Percentiles rank a stretch among this genome's conserved stretches.
Evolutionary conservation across 2,888 invertebrate genomes (phyloP).

Genomic region (Hanleya hanleyi): DNA sequence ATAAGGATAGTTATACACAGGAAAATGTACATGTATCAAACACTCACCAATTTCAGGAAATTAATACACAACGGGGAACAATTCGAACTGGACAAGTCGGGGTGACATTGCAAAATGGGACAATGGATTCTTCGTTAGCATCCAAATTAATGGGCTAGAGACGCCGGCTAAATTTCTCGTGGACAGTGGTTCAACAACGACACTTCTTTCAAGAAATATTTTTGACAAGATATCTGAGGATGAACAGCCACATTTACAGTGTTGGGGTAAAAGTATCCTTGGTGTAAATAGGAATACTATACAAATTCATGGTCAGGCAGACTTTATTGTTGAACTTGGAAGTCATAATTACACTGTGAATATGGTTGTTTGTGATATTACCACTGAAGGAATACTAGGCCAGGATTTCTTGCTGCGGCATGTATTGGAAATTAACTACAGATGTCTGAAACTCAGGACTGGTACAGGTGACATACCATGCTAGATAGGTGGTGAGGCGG

Average conservation of each 20-base stretch:
- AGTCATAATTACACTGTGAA: not conserved
- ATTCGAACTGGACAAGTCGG: not conserved
- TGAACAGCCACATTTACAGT: not conserved
- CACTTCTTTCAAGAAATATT: not conserved
- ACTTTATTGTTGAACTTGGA: not conserved
- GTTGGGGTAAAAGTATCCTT: not conserved
- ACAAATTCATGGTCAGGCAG: not conserved
- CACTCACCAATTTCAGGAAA: too few species aligned
- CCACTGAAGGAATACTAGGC: not conserved
- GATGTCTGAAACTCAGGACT: not conserved
- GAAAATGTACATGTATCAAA: too few species aligned
- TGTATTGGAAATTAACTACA: not conserved
- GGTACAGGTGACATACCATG: not conserved
- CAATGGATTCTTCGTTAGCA: not conserved
- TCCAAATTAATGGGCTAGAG: not conserved
- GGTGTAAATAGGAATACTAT: not conserved
- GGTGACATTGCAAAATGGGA: not conserved
- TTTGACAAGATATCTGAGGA: not conserved
- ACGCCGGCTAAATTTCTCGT: not conserved
- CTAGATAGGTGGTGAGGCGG: not conserved
- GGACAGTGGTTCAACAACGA: not conserved
- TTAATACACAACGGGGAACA: too few species aligned
- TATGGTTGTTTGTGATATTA: not conserved
- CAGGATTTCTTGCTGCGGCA: not conserved
- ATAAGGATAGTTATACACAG: too few species aligned